Conservation (phyloP, 2,113 vertebrate genomes). For the Tyrannus savana region DNA sequence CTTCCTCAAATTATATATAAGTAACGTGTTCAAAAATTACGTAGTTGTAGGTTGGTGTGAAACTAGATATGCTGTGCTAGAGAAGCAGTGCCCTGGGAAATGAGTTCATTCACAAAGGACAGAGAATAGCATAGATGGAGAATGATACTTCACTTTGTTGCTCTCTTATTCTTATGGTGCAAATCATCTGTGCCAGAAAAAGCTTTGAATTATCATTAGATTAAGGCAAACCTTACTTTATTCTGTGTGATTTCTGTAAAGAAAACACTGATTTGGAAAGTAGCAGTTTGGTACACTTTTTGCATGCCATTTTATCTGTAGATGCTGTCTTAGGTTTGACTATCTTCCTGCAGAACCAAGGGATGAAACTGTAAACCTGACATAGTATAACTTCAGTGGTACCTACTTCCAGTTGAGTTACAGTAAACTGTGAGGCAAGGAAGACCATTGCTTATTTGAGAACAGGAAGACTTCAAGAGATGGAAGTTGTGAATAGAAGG, state of each 20-base stretch:
- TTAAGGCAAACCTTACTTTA: not conserved
- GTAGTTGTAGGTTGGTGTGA: not conserved
- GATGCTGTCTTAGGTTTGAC: not conserved
- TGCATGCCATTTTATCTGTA: not conserved
- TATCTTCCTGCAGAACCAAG: not conserved
- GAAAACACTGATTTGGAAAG: not conserved
- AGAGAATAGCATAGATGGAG: not conserved
- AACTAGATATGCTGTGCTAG: not conserved
- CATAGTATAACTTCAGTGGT: not conserved
- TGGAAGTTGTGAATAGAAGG: not conserved
- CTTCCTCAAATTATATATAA: not conserved
- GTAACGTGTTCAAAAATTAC: not conserved
- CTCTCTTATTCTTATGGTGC: not conserved
- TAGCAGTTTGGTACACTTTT: constrained; percentile 13
- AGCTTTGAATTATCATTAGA: not conserved
- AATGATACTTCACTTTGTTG: not conserved
- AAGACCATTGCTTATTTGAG: not conserved
- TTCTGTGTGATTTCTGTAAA: not conserved
- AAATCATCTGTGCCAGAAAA: not conserved
- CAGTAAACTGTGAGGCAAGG: not conserved
- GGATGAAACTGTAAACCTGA: not conserved
- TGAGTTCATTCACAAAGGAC: not conserved
- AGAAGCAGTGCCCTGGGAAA: not conserved
- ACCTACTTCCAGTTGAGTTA: not conserved
- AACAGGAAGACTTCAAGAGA: not conserved